These are phyloP conservation scores for Papilio protenor DNA, from an alignment of 2,888 invertebrate genomes.

Conservation along the genomic window DNA sequence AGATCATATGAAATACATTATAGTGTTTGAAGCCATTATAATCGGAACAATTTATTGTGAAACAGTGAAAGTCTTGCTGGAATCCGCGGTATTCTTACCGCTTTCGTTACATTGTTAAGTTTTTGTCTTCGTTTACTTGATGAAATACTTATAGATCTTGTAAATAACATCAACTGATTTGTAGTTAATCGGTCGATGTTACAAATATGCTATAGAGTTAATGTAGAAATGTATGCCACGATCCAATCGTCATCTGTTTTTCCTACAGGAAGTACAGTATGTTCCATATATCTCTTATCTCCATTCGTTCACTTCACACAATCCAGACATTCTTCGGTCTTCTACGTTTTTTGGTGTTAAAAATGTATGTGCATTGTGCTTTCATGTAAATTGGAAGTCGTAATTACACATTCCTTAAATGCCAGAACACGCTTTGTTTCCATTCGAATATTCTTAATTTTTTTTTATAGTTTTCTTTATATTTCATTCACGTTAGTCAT, in stretches of 20 bases:
- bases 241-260: too few relatives aligned
- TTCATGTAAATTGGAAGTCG: too few relatives aligned
- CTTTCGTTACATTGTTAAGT: slow-evolving; percentile 32
- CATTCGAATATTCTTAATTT: too few relatives aligned
- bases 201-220: not conserved
- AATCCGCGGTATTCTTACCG: slow-evolving; percentile 28
- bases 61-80: slow-evolving; percentile 34
- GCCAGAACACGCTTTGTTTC: too few relatives aligned
- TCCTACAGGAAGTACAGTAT: too few relatives aligned
- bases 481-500: not conserved
- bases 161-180: not conserved
- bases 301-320: too few relatives aligned
- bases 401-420: too few relatives aligned
- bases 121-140: slow-evolving; percentile 6
- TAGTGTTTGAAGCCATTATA: not conserved
- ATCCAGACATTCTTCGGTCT: too few relatives aligned
- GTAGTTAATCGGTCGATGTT: not conserved
- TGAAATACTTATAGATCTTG: not conserved
- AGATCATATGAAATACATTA: not conserved
- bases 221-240: not conserved
- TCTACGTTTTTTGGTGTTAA: too few relatives aligned
- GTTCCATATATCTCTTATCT: too few relatives aligned
- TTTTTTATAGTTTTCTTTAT: not conserved
- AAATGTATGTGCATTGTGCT: too few relatives aligned
- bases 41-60: slow-evolving; percentile 18